Evolutionary conservation across 2,888 invertebrate species (phyloP).

Genomic region (Pammene fasciana): DNA sequence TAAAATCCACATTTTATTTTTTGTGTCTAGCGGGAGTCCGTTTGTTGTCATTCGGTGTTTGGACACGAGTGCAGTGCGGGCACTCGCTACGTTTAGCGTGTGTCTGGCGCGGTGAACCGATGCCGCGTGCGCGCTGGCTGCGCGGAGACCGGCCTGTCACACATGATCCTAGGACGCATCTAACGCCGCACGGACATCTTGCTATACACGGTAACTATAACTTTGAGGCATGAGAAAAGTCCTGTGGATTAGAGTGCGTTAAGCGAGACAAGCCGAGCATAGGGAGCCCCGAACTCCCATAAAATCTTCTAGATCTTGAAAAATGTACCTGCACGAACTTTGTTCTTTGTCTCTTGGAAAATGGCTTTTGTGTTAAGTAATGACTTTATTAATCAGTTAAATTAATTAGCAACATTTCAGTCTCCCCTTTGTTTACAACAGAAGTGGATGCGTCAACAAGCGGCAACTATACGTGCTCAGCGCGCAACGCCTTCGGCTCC

Average conservation of each 20-base stretch:
- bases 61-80: conserved; percentile 87
- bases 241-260: no score
- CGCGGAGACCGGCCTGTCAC: conserved; percentile 87
- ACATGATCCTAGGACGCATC: conserved; percentile 87
- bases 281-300: no score
- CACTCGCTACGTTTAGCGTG: conserved; percentile 88
- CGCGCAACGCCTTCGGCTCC: conserved; percentile 92
- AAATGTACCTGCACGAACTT: no score
- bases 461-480: conserved; percentile 92
- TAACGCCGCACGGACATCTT: conserved; percentile 88
- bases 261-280: no score
- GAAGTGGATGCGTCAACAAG: conserved; percentile 88
- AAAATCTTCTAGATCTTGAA: no score
- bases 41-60: conserved; percentile 92
- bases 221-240: background rate
- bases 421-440: conserved; percentile 53
- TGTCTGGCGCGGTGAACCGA: conserved; percentile 89
- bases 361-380: no score
- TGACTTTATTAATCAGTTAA: background rate
- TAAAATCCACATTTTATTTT: no score
- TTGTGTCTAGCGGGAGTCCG: conserved; percentile 88
- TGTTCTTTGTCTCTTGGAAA: no score
- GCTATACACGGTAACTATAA: conserved; percentile 85
- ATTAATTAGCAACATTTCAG: background rate
- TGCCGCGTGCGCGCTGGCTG: conserved; percentile 89